A percentile compares a stretch with the other conserved stretches of the same genome.
Conservation (phyloP, 1,140 invertebrate species). For the Aleiodes sp. region DNA sequence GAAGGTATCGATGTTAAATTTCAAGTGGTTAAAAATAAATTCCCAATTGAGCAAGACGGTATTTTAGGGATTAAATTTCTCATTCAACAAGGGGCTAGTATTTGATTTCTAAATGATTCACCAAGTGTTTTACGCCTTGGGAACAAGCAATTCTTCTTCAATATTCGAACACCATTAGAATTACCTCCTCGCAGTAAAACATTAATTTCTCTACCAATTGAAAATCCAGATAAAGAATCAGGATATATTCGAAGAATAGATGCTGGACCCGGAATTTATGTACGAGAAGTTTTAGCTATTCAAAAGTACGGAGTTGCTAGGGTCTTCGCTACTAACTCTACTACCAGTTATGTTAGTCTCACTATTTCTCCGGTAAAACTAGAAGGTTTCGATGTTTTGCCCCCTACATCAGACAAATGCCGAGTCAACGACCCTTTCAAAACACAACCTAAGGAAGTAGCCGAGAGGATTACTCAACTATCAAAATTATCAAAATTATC, state of each 20-base stretch:
- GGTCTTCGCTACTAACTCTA: conserved; percentile 24
- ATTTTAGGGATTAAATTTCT: not conserved
- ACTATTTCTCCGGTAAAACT: conserved; percentile 15
- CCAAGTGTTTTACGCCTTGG: not conserved
- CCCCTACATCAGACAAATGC: not conserved
- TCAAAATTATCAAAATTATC: not conserved
- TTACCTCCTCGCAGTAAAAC: not conserved
- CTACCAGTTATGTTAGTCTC: not conserved
- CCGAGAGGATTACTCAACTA: not conserved
- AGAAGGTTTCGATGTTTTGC: not conserved
- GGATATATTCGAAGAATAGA: conserved; percentile 30
- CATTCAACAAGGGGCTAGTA: not conserved
- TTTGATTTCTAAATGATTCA: not conserved
- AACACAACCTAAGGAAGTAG: not conserved
- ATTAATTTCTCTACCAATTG: not conserved
- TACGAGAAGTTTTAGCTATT: conserved; percentile 4
- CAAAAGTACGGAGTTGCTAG: not conserved
- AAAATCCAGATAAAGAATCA: not conserved
- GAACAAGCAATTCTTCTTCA: not conserved
- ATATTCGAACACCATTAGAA: not conserved
- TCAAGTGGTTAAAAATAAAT: not conserved
- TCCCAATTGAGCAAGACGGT: not conserved
- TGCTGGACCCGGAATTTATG: conserved; percentile 39
- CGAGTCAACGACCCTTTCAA: not conserved
- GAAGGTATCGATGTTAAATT: not conserved